Percentiles rank a stretch among this genome's conserved stretches.
phyloP scores from a whole-genome alignment of 2,888 invertebrate species.

The Cephonodes hylas region DNA sequence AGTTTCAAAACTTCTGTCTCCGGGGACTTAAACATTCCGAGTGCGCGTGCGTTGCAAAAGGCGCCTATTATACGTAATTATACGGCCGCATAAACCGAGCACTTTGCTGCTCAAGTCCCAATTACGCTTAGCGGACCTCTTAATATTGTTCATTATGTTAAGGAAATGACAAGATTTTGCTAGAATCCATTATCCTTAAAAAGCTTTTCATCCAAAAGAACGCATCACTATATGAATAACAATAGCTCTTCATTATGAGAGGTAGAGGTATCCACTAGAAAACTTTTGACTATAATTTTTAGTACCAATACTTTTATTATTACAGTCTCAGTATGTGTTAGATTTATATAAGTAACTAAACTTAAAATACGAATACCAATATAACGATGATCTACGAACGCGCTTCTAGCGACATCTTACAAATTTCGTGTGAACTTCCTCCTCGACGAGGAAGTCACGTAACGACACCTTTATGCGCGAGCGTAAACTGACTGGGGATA shows the following conservation, averaged over 20 bases:
- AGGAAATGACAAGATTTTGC: constrained; percentile 72
- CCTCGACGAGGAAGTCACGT: constrained; percentile 14
- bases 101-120: constrained; percentile 67
- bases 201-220: constrained; percentile 29
- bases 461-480: constrained; percentile 2
- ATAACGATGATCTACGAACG: background rate
- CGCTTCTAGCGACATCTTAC: constrained; percentile 30
- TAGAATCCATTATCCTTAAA: constrained; percentile 65
- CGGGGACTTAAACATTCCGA: constrained; percentile 63
- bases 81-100: constrained; percentile 71
- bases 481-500: background rate
- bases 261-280: too few relatives aligned
- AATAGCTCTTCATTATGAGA: too few relatives aligned
- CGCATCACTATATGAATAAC: constrained; percentile 26
- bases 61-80: constrained; percentile 75
- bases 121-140: constrained; percentile 70
- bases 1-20: constrained; percentile 66
- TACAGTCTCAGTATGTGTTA: background rate
- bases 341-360: background rate
- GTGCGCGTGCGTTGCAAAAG: constrained; percentile 71
- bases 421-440: constrained; percentile 23
- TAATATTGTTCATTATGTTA: constrained; percentile 76
- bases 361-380: background rate
- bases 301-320: background rate
- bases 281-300: background rate